Evolutionary conservation across 92 coral and sea anemone genomes (phyloP).

Genomic region (Zoanthus sociatus): DNA sequence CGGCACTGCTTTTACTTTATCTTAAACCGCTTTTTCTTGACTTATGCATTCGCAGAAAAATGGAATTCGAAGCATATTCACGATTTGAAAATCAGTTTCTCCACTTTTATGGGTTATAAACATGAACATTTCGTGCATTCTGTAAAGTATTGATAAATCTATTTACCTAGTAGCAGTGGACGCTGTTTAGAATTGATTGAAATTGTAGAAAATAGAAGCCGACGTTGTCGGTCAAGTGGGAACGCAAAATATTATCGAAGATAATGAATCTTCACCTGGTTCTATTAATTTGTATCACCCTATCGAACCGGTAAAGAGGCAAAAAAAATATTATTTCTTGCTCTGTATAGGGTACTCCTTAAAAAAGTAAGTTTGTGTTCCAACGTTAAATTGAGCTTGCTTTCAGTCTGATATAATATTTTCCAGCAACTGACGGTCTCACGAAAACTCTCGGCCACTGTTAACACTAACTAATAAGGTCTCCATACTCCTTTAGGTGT

Average conservation of each 20-base stretch:
- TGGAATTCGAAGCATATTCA: background rate
- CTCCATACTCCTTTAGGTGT: constrained; percentile 93
- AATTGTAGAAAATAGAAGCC: background rate
- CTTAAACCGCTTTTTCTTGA: constrained; percentile 17
- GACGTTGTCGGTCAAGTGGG: background rate
- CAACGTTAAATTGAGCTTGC: background rate
- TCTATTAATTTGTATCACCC: background rate
- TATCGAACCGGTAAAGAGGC: background rate
- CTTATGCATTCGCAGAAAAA: constrained; percentile 12
- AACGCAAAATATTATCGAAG: background rate
- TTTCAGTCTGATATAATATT: background rate
- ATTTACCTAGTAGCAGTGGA: constrained; percentile 14
- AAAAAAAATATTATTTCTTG: background rate
- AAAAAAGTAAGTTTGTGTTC: too few species aligned
- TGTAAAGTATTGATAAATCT: background rate
- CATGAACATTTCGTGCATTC: background rate
- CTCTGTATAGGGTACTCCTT: background rate
- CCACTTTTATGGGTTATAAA: background rate
- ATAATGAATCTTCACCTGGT: background rate
- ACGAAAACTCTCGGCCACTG: background rate
- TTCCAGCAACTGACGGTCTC: background rate
- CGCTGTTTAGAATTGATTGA: constrained; percentile 5
- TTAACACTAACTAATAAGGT: constrained; percentile 67
- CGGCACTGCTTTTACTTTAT: constrained; percentile 21
- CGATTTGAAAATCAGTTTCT: background rate